Evolutionary conservation across 2,888 invertebrate genomes (phyloP).

Genomic region (Archips xylosteana): DNA sequence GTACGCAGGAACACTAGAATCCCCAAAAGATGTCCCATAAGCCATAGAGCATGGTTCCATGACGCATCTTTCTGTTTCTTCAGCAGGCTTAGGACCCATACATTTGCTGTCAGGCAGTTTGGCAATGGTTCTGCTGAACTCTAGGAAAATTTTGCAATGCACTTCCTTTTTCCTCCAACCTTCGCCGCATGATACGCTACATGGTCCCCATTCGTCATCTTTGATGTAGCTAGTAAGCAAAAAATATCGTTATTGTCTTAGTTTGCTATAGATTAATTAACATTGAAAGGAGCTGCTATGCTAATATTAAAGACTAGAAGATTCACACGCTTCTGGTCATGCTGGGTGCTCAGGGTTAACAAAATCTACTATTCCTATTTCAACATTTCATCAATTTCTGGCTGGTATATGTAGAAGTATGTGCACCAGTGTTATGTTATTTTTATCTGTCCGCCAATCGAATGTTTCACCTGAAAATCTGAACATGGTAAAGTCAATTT

Average conservation of each 20-base stretch:
- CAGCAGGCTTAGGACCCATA: slow-evolving; percentile 92
- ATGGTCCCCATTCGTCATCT: slow-evolving; percentile 95
- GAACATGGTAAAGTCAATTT: slow-evolving; percentile 51
- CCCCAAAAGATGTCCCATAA: slow-evolving; percentile 83
- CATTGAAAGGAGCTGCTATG: slow-evolving; percentile 26
- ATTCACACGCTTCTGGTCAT: slow-evolving; percentile 66
- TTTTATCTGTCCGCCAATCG: slow-evolving; percentile 61
- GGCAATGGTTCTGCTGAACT: slow-evolving; percentile 95
- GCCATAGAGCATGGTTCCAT: slow-evolving; percentile 91
- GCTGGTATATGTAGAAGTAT: slow-evolving; percentile 85
- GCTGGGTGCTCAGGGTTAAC: slow-evolving; percentile 70
- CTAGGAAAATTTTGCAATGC: slow-evolving; percentile 97
- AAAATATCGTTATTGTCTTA: slow-evolving; percentile 36
- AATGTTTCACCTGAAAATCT: slow-evolving; percentile 57
- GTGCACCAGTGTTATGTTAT: slow-evolving; percentile 75
- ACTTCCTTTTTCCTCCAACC: slow-evolving; percentile 94
- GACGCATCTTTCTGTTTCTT: slow-evolving; percentile 92
- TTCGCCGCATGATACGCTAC: slow-evolving; percentile 96
- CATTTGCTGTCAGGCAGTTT: slow-evolving; percentile 95
- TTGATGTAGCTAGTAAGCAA: slow-evolving; percentile 91
- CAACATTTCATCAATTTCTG: slow-evolving; percentile 67
- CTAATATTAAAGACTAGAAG: slow-evolving; percentile 48
- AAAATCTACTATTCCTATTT: slow-evolving; percentile 56
- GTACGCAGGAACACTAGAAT: slow-evolving; percentile 75
- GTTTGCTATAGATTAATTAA: slow-evolving; percentile 2